A percentile compares a stretch with the other conserved stretches of the same genome.
Conservation (phyloP, 1,140 invertebrate genomes). For the Nilaparvata lugens region DNA sequence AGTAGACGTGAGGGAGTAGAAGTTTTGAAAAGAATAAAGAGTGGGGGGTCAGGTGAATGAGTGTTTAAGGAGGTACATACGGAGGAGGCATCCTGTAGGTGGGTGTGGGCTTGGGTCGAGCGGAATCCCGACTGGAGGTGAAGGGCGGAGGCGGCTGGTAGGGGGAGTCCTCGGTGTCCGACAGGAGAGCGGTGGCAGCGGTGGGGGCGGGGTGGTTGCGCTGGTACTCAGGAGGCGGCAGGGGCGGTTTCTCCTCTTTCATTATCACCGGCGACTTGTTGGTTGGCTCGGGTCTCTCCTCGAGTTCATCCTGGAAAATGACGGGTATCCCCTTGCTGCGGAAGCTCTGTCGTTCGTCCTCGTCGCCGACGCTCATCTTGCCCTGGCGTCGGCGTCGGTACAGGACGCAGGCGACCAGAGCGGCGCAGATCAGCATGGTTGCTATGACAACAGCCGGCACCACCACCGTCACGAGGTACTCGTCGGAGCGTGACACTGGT, state of each 20-base stretch:
- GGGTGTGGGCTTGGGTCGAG: conserved; percentile 65
- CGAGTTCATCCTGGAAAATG: conserved; percentile 87
- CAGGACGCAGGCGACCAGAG: conserved; percentile 77
- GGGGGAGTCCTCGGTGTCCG: conserved; percentile 43
- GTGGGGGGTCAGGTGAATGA: too few species aligned
- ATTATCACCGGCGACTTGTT: conserved; percentile 87
- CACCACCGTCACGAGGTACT: conserved; percentile 84
- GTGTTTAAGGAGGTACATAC: conserved; percentile 81
- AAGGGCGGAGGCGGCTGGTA: conserved; percentile 74
- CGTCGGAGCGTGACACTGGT: conserved; percentile 46
- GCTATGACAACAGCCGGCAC: conserved; percentile 83
- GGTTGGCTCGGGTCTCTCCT: conserved; percentile 77
- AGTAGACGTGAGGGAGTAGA: too few species aligned
- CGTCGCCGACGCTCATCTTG: conserved; percentile 45
- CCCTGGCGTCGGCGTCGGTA: conserved; percentile 49
- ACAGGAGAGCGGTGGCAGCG: conserved; percentile 39
- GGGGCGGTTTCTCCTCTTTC: conserved; percentile 84
- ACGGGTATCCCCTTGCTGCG: conserved; percentile 86
- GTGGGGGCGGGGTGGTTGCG: conserved; percentile 42
- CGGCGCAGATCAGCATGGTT: conserved; percentile 77
- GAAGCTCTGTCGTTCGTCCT: conserved; percentile 71
- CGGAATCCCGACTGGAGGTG: conserved; percentile 55
- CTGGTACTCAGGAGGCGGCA: conserved; percentile 67
- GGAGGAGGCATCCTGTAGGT: conserved; percentile 84
- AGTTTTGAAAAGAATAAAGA: too few species aligned